A percentile compares a stretch with the other conserved stretches of the same genome.
Conservation (phyloP, 2,113 vertebrate species). For the Misgurnus mizolepis region DNA sequence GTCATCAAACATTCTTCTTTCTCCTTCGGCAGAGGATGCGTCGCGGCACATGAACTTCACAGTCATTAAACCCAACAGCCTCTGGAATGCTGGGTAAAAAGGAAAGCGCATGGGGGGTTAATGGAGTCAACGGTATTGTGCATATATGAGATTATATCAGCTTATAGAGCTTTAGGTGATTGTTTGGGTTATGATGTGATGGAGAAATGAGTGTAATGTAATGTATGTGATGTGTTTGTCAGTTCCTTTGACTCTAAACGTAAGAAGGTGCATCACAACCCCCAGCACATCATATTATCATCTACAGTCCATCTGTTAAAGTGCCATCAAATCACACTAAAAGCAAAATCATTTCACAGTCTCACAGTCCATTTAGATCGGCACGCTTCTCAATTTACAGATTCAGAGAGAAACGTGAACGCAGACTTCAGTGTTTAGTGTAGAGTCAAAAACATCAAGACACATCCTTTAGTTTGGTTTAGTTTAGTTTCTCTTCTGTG, state of each 20-base stretch:
- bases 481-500: constrained; percentile 1
- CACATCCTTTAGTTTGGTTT: too few relatives aligned
- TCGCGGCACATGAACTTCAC: constrained; percentile 36
- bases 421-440: constrained; percentile 21
- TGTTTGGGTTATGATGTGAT: not conserved
- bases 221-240: not conserved
- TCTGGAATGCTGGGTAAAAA: constrained; percentile 48
- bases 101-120: constrained; percentile 59
- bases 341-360: constrained; percentile 16
- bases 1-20: constrained; percentile 61
- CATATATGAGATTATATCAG: constrained; percentile 24
- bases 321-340: constrained; percentile 38
- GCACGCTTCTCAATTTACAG: constrained; percentile 1
- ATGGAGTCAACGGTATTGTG: constrained; percentile 66
- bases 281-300: constrained; percentile 29
- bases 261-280: constrained; percentile 23
- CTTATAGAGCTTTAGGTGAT: not conserved
- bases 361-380: not conserved
- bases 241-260: not conserved
- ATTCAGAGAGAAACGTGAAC: constrained; percentile 10
- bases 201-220: not conserved
- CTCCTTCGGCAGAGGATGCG: constrained; percentile 18
- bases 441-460: not conserved
- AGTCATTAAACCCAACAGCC: constrained; percentile 55
- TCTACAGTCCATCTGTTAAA: constrained; percentile 48